Base-by-base conservation (phyloP, 1,140 invertebrate genomes). In the Branchinecta lynchi region DNA sequence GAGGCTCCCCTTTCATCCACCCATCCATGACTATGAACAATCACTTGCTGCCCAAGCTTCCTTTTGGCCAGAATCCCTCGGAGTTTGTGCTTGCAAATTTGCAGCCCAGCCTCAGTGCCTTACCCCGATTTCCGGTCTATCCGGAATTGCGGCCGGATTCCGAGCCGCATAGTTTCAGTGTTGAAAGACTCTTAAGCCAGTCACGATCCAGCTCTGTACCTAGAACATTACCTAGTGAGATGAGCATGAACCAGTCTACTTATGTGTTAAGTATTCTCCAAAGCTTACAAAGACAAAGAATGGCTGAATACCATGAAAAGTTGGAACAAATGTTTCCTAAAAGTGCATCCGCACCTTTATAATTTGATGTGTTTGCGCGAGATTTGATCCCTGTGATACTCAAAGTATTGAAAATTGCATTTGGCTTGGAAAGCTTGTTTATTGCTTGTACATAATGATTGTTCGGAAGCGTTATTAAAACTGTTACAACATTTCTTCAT, bases 241-340 rank as follows among this genome's bases (percentile, higher is more conserved):
- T 60, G 12, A 60, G 17, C 17, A 15, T 60, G 12, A 60, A 60
- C 17, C 51, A 60, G 17, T 60, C 51, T 6, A 15, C 51, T 60
- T 60, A 60, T 60, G 51, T 60, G 12, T 60, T 60, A 60, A 60
- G 51, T 60, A 15, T 60, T 12, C 17, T 60, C 12, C 51, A 60
- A 60, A 60, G 51, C 17, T 60, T 60, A 60, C 51, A 60, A 3
- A 12, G 51, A 60, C 51, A 60, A 20, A 12, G 51, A 60, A 60
- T 60, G 51, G 51, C 32, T 32, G 32, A 60, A 12, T 60, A 60
- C 17, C 12, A 60, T 60, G 51, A 60, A 60, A 60, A 60, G 17
- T 15, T 60, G 51, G 51, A 60, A 60, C 51, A 60, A 60, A 60
- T 60, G 51, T 60, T 60, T 60, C 51, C 51, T 3, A 60, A 60